Base-by-base conservation (phyloP, 37 sponge, comb jelly and placozoan species). In the Aplysina aerophoba region DNA sequence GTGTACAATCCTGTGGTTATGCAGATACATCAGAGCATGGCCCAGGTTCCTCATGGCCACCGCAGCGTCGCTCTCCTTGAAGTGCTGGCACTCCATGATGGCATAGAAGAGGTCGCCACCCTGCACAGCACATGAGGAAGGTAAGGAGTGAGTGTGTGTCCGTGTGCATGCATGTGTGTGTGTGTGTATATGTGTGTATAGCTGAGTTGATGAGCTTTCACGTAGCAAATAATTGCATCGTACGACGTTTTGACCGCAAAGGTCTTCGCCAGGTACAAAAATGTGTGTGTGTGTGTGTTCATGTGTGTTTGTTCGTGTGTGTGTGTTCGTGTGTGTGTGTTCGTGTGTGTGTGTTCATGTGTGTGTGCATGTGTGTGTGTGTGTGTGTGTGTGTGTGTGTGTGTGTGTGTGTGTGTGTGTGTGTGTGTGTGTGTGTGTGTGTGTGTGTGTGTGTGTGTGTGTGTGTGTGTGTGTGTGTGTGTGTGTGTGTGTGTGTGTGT, bases 1-100 rank as follows among this genome's bases (percentile, higher is more conserved):
- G 83, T 96, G 96, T 0, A 93, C 92, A 20, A 93, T 93, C 65
- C 55, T 53, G 63, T 92, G 88, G 68, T 87, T 81, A 84, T 96
- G 96, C 54, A 96, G 91, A 65, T 96, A 96, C 33, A 90, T 86
- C 65, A 93, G 87, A 24, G 96, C 96, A n/a, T 84, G 79, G 0
- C 86, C 86, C 81, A 95, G 89, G 84, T 91, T 89, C 54, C 85
- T 63, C 75, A 88, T 90, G 74, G 68, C 80, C 31, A 54, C 54
- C 24, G 50, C 44, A 21, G 73, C 80, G 37, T 87, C 88, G 5
- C 59, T 17, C 55, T 93, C 96, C 60, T 73, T 37, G 62, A 95
- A 92, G 36, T 85, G 81, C 37, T 86, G 87, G 55, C 88, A 88
- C 24, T 95, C 75, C 33, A 90, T 77, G 37, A 92, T 87, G 54